Conservation (phyloP, 2,113 vertebrate species). For the Mustela lutreola region DNA sequence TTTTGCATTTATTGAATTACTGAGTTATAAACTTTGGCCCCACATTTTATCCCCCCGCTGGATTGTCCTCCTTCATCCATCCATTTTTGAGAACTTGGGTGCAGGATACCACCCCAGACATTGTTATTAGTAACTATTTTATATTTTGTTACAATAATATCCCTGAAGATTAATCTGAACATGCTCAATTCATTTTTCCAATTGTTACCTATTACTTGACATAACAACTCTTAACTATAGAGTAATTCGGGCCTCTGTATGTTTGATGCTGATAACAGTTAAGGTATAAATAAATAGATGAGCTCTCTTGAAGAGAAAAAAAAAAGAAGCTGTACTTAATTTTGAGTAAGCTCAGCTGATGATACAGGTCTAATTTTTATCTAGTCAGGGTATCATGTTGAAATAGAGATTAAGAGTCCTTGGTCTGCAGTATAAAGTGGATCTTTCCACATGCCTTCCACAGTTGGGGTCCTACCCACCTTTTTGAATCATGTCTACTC, state of each 20-base stretch:
- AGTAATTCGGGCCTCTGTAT: neutral
- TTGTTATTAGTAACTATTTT: neutral
- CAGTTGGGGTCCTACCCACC: neutral
- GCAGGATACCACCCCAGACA: neutral
- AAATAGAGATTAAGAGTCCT: neutral
- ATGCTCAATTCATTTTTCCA: neutral
- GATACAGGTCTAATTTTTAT: neutral
- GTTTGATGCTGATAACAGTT: conserved; percentile 3
- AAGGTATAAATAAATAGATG: neutral
- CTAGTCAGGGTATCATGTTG: neutral
- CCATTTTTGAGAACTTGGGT: neutral
- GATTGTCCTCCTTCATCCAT: conserved; percentile 32
- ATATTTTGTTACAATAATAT: conserved; percentile 5
- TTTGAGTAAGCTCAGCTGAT: neutral
- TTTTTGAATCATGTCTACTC: neutral
- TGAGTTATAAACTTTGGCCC: conserved; percentile 41
- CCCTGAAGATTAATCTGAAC: conserved; percentile 2
- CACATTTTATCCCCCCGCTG: neutral
- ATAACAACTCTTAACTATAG: neutral
- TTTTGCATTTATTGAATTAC: neutral
- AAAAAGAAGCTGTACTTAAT: neutral
- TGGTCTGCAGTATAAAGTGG: neutral
- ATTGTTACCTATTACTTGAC: neutral
- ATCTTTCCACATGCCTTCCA: neutral
- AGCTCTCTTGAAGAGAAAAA: neutral